These are phyloP conservation scores for Epizoanthus rinbou DNA, from an alignment of 92 coral and sea anemone species.

Conservation along the genomic window DNA sequence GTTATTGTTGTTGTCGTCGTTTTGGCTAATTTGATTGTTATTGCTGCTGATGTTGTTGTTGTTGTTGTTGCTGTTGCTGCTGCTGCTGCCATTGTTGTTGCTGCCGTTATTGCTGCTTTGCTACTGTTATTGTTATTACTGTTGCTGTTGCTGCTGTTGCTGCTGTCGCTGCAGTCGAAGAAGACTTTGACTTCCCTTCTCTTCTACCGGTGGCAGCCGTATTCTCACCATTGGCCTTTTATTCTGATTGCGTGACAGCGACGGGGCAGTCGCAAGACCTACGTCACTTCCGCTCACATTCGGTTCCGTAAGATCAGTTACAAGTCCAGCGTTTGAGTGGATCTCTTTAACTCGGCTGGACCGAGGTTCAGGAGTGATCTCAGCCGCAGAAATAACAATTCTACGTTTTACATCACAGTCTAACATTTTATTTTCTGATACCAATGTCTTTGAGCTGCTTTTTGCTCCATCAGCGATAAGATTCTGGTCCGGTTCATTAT, in stretches of 20 bases:
- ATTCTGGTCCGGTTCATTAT: background rate
- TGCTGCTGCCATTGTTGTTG: no score
- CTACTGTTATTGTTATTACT: background rate
- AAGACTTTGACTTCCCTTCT: constrained; percentile 30
- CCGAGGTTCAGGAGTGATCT: background rate
- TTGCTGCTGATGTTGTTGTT: background rate
- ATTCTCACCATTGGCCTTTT: background rate
- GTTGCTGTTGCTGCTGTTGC: background rate
- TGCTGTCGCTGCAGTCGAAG: constrained; percentile 22
- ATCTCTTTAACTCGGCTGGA: background rate
- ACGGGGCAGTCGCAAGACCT: background rate
- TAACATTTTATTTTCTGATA: background rate
- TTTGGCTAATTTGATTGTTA: background rate
- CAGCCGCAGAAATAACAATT: constrained; percentile 29
- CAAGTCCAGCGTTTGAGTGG: background rate
- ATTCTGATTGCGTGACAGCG: constrained; percentile 23
- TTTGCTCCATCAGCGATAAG: background rate
- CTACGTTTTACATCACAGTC: background rate
- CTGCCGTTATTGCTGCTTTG: background rate
- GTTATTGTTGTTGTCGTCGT: background rate
- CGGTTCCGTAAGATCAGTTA: constrained; percentile 3
- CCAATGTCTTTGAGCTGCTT: background rate
- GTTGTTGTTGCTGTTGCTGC: background rate
- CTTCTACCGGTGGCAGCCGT: constrained; percentile 23
- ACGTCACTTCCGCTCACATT: background rate